Conservation (phyloP, 2,113 vertebrate genomes). For the Cyprinodon tularosa region DNA sequence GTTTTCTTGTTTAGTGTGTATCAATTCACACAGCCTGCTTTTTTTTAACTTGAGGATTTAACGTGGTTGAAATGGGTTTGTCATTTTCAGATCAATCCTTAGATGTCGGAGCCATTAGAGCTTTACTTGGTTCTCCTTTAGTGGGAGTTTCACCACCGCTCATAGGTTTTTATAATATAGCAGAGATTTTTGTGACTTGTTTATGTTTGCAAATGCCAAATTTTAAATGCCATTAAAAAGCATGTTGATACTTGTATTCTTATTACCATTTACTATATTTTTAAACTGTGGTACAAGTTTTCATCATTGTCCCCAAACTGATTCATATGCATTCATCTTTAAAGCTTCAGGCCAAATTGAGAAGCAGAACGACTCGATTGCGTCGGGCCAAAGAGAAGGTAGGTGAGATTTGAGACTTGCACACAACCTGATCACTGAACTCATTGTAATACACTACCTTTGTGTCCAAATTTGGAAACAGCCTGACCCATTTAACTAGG, state of each 20-base stretch:
- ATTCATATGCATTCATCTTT: constrained; percentile 19
- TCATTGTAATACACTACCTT: constrained; percentile 40
- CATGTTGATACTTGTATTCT: not conserved
- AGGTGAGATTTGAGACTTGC: constrained; percentile 55
- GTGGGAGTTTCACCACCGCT: not conserved
- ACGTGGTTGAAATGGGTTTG: not conserved
- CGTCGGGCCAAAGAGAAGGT: constrained; percentile 84
- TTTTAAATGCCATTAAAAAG: not conserved
- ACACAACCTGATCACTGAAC: constrained; percentile 23
- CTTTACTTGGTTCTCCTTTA: not conserved
- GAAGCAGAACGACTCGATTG: constrained; percentile 79
- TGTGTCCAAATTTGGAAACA: constrained; percentile 62
- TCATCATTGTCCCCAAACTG: not conserved
- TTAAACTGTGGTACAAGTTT: not conserved
- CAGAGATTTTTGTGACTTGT: not conserved
- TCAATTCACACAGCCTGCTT: too few relatives aligned
- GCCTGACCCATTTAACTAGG: constrained; percentile 69
- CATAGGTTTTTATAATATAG: not conserved
- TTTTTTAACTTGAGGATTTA: not conserved
- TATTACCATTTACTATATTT: not conserved
- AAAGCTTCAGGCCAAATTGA: constrained; percentile 86
- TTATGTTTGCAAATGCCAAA: not conserved
- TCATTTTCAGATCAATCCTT: not conserved
- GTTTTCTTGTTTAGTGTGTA: too few relatives aligned
- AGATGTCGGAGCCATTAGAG: not conserved